Percentiles rank a stretch among this genome's conserved stretches.
Conservation (phyloP, 2,797 vertebrate species). For the Hypotaenidia okinawae region DNA sequence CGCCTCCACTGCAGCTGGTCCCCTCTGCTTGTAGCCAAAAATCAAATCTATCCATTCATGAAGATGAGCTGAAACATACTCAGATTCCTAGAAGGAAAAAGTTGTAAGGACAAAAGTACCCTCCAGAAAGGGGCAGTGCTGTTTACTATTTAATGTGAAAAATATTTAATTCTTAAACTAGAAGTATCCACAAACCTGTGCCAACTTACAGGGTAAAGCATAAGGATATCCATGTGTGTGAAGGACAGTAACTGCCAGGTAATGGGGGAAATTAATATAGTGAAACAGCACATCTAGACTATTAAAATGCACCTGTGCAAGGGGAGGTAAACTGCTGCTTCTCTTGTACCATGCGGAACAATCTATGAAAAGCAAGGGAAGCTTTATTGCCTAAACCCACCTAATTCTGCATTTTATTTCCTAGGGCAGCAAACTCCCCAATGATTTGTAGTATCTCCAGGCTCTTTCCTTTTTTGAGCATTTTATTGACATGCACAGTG, state of each 20-base stretch:
- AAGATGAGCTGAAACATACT: slow-evolving; percentile 92
- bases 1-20: slow-evolving; percentile 91
- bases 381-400: neutral
- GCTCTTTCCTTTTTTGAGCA: neutral
- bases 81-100: slow-evolving; percentile 86
- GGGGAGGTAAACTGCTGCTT: neutral
- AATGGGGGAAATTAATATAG: neutral
- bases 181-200: neutral
- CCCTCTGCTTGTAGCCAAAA: slow-evolving; percentile 94
- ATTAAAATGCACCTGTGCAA: neutral
- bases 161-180: neutral
- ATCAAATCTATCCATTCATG: slow-evolving; percentile 98
- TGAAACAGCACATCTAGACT: neutral
- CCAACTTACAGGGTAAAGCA: neutral
- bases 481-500: neutral
- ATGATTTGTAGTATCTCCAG: neutral
- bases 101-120: neutral
- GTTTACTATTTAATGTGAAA: neutral
- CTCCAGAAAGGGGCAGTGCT: too few species aligned
- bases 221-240: neutral
- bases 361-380: neutral
- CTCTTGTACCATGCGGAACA: neutral
- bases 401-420: neutral
- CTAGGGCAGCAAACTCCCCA: neutral
- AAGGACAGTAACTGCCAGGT: neutral